Base-by-base conservation (phyloP, 2,888 invertebrate genomes). In the Drosophila silvestris region DNA sequence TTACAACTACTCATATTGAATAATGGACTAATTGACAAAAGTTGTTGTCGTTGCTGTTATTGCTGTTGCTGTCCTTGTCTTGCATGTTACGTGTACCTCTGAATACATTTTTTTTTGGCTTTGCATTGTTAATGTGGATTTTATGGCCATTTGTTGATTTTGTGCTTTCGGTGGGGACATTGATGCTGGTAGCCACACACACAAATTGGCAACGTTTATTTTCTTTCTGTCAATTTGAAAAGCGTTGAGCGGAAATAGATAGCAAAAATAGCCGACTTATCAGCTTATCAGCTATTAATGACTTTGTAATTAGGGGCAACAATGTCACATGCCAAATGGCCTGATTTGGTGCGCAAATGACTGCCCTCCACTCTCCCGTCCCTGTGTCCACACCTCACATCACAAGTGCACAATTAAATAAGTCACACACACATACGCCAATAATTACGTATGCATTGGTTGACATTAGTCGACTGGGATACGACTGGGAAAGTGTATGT, bases 321-420 rank as follows among this genome's bases (percentile, higher is more conserved):
- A 63, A 67, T 74, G 67, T 74, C 39, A 51, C 54, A 56, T 37
- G 60, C 52, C 60, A 77, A 77, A 77, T 77, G 62, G 71, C 35
- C 50, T 58, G 62, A 82, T 70, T 79, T 41, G 30, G 30, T 47
- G 28, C 41, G 16, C 39, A 26, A 47, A 26, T 47, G 16, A 26
- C 33, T 32, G n/a, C 30, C 10, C 5, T 5, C 3, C 22, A 22
- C 52, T 30, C 10, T 19, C 28, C 44, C n/a, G n/a, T n/a, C 41
- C 30, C 35, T 26, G 14, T 16, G 47, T 5, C 28, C 56, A 14
- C 37, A 37, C 19, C 53, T 33, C 32, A 33, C 22, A 44, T 30
- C 41, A 72, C 52, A 47, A 39, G 53, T 33, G 33, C 32, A 33
- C 22, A 26, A 26, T 32, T 53, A 33, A 33, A 7, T 33, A 52